Evolutionary conservation across 2,888 invertebrate species (phyloP).

Genomic region (Cephus pulcher): DNA sequence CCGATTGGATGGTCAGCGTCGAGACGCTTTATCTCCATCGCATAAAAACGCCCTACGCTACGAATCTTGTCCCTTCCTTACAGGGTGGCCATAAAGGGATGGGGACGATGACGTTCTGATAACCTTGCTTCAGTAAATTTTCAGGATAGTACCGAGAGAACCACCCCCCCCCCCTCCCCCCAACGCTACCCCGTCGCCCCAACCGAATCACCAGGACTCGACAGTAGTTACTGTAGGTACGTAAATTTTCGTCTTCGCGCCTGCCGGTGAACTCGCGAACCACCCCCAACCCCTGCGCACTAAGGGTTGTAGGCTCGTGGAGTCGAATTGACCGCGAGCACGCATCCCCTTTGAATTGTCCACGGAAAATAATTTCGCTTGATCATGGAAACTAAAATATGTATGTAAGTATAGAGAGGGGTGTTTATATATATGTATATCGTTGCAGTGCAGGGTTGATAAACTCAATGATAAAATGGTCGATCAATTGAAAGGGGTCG

Average conservation of each 20-base stretch:
- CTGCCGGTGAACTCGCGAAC: conserved; percentile 16
- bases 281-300: neutral
- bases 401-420: too few relatives aligned
- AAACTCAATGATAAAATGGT: too few relatives aligned
- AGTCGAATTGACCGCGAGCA: neutral
- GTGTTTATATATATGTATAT: too few relatives aligned
- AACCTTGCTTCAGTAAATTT: conserved; percentile 30
- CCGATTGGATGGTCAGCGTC: conserved; percentile 14
- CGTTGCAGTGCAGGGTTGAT: too few relatives aligned
- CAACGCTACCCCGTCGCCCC: neutral
- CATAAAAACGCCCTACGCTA: conserved; percentile 24
- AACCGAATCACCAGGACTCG: too few relatives aligned
- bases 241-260: conserved; percentile 18
- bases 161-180: neutral
- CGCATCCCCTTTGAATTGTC: conserved; percentile 1
- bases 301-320: neutral
- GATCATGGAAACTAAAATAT: too few relatives aligned
- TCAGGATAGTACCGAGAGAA: too few relatives aligned
- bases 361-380: neutral
- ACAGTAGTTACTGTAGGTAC: too few relatives aligned
- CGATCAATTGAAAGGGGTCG: too few relatives aligned
- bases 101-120: conserved; percentile 30
- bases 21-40: conserved; percentile 30
- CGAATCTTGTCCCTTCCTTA: conserved; percentile 16
- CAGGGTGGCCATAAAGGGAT: conserved; percentile 21